Conservation (phyloP, 2,888 invertebrate genomes). For the Criorhina ranunculi region DNA sequence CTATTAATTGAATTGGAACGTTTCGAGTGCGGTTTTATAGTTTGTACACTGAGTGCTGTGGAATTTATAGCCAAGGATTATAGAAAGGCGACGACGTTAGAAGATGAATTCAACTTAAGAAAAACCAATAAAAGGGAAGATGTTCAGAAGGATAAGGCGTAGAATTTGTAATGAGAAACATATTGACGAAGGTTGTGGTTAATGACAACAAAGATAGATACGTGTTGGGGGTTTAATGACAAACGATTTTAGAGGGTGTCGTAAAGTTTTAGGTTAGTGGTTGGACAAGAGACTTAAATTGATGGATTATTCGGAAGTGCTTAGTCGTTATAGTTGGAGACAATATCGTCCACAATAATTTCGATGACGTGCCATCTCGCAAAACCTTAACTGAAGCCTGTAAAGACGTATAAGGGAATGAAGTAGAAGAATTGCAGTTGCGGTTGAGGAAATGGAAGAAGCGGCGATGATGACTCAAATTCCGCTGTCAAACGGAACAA, state of each 20-base stretch:
- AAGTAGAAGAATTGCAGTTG: too few relatives aligned
- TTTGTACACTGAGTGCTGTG: slow-evolving; percentile 28
- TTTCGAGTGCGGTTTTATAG: slow-evolving; percentile 34
- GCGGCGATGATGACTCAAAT: too few relatives aligned
- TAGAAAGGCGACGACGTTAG: not conserved
- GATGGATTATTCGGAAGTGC: too few relatives aligned
- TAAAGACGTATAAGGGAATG: too few relatives aligned
- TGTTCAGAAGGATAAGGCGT: not conserved
- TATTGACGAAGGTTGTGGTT: not conserved
- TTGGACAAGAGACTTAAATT: too few relatives aligned
- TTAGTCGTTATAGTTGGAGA: too few relatives aligned
- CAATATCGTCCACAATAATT: too few relatives aligned
- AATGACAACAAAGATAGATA: not conserved
- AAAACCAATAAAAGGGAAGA: slow-evolving; percentile 12
- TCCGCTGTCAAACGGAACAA: too few relatives aligned
- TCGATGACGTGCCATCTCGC: too few relatives aligned
- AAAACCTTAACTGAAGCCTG: too few relatives aligned
- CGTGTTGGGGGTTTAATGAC: too few relatives aligned
- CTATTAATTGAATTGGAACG: slow-evolving; percentile 46
- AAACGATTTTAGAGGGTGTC: not conserved
- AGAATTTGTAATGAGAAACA: not conserved
- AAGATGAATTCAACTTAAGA: slow-evolving; percentile 6
- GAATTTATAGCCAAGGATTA: slow-evolving; percentile 26
- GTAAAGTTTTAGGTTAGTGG: not conserved
- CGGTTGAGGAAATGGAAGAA: too few relatives aligned